Evolutionary conservation across 2,888 invertebrate species (phyloP), one percentile per base, ranked within the genome.

Genomic region (Carpatolechia fugitivella): DNA sequence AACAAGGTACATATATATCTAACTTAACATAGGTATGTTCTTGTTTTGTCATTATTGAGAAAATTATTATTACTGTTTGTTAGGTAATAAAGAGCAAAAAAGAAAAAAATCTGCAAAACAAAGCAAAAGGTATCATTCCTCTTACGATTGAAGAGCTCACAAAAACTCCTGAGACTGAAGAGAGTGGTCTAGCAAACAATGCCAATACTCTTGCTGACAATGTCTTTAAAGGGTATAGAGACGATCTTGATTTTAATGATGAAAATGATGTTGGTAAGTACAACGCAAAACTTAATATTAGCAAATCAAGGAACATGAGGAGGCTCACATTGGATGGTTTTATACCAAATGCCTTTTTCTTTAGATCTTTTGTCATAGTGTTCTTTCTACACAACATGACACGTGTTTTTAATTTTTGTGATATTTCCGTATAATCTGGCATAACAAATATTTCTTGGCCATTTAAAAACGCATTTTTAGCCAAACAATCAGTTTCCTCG

Each of bases 191-290:
- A 3, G 78, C 71, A 2, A 82, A 76, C 64, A 62, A 67, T 69
- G 62, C 59, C 3, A 76, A 78, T 59, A 81, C 86, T 11, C 66
- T 83, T n/a, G 76, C 88, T n/a, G 91, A 91, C 49, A 90, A 91
- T 5, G 91, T 93, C 0, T 89, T 90, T 48, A 93, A 93, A 70
- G 94, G 94, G 24, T 89, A 94, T 29, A 93, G 94, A 59, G 96
- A 96, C 70, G 96, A 96, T 82, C 87, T 96, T 61, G 96, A 96
- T 70, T 94, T 93, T 54, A 94, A 94, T 58, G 96, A 96, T 70
- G 95, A 96, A 74, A 94, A 94, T 68, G 95, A 96, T 78, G 91
- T 96, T 50, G 95, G 93, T 91, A 63, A 78, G 84, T 56, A 44
- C n/a, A 11, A 31, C 10, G 4, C 16, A 20, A 8, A 20, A 44